Percentiles rank a stretch among this genome's conserved stretches.
Conservation (phyloP, 1,140 invertebrate species). For the Leptopilina boulardi region DNA sequence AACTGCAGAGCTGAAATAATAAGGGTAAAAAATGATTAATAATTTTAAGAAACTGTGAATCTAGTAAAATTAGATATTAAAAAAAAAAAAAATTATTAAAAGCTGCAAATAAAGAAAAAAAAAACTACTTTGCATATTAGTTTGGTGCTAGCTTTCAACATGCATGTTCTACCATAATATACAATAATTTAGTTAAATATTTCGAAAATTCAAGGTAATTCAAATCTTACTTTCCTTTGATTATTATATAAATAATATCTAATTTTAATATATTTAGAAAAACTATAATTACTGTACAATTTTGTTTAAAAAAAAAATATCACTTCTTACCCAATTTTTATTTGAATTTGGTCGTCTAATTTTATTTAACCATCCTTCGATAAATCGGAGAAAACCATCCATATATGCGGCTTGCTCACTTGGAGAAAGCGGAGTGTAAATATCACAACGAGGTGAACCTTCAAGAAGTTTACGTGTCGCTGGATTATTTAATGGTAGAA, state of each 20-base stretch:
- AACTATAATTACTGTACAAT: neutral
- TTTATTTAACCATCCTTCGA: constrained; percentile 93
- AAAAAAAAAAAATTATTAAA: constrained; percentile 2
- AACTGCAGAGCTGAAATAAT: constrained; percentile 28
- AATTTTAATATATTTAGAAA: neutral
- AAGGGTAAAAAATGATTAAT: neutral
- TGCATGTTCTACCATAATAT: constrained; percentile 27
- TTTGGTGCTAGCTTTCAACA: constrained; percentile 22
- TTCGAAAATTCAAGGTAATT: neutral
- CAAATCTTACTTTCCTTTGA: constrained; percentile 21
- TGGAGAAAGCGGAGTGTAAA: constrained; percentile 81
- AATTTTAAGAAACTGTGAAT: neutral
- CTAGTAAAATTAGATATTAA: constrained; percentile 17
- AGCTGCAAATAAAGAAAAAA: constrained; percentile 21
- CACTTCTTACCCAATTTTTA: constrained; percentile 77
- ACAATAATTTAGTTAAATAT: constrained; percentile 40
- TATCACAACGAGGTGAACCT: constrained; percentile 85
- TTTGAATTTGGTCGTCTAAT: constrained; percentile 83
- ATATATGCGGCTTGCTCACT: constrained; percentile 81
- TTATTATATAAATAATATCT: constrained; percentile 1
- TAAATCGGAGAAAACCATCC: constrained; percentile 88
- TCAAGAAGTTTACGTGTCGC: constrained; percentile 85
- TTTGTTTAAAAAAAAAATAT: neutral
- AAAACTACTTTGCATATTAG: constrained; percentile 16
- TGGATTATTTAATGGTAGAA: constrained; percentile 86